Conservation (phyloP, 2,888 invertebrate genomes). For the Thera britannica region DNA sequence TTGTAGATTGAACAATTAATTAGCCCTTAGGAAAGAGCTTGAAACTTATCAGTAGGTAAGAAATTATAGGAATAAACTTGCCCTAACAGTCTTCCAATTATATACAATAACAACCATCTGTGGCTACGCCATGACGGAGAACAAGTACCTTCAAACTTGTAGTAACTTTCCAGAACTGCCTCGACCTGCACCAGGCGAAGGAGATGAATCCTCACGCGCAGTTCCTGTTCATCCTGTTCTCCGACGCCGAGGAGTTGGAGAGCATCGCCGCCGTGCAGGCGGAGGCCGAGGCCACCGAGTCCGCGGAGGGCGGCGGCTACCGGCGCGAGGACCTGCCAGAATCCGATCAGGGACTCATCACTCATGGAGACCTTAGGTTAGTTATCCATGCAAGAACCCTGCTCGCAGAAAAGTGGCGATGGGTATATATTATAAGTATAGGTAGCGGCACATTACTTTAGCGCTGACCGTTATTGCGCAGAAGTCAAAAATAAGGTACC, state of each 20-base stretch:
- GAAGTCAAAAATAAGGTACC: too few relatives aligned
- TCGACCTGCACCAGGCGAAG: slow-evolving; percentile 78
- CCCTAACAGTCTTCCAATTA: too few relatives aligned
- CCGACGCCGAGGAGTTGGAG: slow-evolving; percentile 48
- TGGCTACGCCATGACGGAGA: neutral
- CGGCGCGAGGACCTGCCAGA: slow-evolving; percentile 61
- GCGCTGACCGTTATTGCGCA: too few relatives aligned
- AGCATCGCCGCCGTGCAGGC: slow-evolving; percentile 32
- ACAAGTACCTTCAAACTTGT: neutral
- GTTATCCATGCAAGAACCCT: neutral
- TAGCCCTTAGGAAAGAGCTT: too few relatives aligned
- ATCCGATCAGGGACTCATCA: slow-evolving; percentile 55
- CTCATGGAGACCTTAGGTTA: slow-evolving; percentile 29
- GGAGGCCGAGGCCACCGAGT: slow-evolving; percentile 43
- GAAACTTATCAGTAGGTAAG: too few relatives aligned
- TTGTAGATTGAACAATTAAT: too few relatives aligned
- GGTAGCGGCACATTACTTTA: too few relatives aligned
- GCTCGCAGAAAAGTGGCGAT: too few relatives aligned
- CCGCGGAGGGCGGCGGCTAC: slow-evolving; percentile 53
- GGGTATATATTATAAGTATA: too few relatives aligned
- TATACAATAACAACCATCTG: too few relatives aligned
- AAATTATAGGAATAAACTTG: too few relatives aligned
- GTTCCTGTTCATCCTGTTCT: slow-evolving; percentile 72
- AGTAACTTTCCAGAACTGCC: slow-evolving; percentile 67
- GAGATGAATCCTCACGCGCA: slow-evolving; percentile 71